Evolutionary conservation across 2,888 invertebrate genomes (phyloP), one percentile per base, ranked within the genome.

Genomic region (Phoenoteleia sp.): DNA sequence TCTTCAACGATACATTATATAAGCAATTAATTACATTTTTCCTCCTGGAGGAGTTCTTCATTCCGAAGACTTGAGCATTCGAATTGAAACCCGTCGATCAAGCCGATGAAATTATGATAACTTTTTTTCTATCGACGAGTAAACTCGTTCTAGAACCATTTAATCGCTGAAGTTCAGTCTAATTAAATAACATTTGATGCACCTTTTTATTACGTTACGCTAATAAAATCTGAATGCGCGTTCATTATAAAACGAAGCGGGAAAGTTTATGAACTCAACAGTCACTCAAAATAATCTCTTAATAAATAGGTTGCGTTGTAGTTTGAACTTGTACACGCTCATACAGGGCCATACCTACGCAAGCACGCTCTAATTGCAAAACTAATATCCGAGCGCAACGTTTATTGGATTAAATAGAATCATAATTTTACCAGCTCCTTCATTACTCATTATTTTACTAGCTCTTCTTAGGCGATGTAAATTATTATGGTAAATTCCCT

Each of bases 321-420:
- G 56, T 66, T 77, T 33, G 45, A 69, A 66, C 62, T 72, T 56
- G 29, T 47, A 71, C 36, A 42, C 75, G 45, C 52, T 15, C 72
- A 25, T 45, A 62, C 80, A 85, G 71, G 77, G n/a, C n/a, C 52
- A 71, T 67, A 69, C 60, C 66, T 75, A 67, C 21, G 85, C 81
- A 82, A 87, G 85, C 85, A 83, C 74, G 76, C 84, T 86, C 80
- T 85, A 88, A 88, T 89, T 89, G 85, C 82, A 81, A 88, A 88
- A 87, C 87, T 88, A 88, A 88, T 88, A 88, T 85, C 77, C 81
- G 74, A 84, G 84, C 71, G 66, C 75, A 49, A 75, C 81, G 86
- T 86, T 87, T 87, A 87, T 88, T 87, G 87, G 86, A 89, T 89
- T 87, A 86, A 87, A 87, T 85, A 81, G 85, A 84, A 87, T 86